Conservation (phyloP, 2,797 vertebrate genomes). For the Perdix hodgsoniae region DNA sequence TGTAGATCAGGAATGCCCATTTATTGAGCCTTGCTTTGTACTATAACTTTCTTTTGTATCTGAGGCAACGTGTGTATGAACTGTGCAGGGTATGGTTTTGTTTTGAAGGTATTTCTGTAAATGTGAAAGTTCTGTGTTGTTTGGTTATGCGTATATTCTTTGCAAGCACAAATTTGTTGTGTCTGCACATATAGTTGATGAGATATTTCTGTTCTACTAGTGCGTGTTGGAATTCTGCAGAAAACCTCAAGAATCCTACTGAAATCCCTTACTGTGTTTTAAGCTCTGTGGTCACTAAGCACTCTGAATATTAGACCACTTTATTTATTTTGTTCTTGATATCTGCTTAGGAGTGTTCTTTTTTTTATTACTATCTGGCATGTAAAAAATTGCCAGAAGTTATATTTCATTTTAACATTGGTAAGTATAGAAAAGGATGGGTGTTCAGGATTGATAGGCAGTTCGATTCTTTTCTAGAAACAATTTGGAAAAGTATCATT, state of each 20-base stretch:
- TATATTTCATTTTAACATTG: constrained; percentile 4
- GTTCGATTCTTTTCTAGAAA: constrained; percentile 1
- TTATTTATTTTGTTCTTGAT: background rate
- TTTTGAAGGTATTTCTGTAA: background rate
- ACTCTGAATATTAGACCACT: background rate
- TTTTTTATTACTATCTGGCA: background rate
- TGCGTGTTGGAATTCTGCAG: constrained; percentile 10
- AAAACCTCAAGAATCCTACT: background rate
- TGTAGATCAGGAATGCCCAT: background rate
- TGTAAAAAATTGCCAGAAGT: background rate
- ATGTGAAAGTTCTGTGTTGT: background rate
- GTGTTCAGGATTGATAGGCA: background rate
- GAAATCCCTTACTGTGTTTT: background rate
- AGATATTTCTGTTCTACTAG: constrained; percentile 19
- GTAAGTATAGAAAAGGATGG: background rate
- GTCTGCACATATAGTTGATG: background rate
- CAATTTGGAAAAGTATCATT: background rate
- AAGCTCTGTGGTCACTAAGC: background rate
- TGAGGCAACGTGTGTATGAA: background rate
- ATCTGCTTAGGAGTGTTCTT: background rate
- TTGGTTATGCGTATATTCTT: constrained; percentile 1
- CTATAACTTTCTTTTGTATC: background rate
- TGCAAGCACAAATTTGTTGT: background rate
- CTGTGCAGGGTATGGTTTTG: background rate
- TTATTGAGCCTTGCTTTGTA: constrained; percentile 12